phyloP scores from a whole-genome alignment of 35 echinoderm and acorn worm genomes.

The Diadema setosum region DNA sequence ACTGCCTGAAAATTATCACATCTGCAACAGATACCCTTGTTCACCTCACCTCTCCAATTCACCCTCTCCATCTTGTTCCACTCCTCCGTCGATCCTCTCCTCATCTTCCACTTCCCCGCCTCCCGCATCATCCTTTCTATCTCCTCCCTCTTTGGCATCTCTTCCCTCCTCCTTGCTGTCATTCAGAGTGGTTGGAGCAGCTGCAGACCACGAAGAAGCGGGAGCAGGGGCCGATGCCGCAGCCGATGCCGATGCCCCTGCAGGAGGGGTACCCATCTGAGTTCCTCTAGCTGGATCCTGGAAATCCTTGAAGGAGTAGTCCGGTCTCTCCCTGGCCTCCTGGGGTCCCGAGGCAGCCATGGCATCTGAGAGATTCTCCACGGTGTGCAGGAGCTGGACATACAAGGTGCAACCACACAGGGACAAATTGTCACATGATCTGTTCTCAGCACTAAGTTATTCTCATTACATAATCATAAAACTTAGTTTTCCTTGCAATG shows the following conservation, averaged over 20 bases:
- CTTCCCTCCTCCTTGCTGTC: background rate
- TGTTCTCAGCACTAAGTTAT: no score
- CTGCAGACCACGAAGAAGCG: no score
- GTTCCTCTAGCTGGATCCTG: no score
- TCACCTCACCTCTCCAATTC: background rate
- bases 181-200: no score
- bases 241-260: no score
- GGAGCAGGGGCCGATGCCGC: no score
- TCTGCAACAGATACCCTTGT: no score
- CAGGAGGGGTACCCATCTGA: background rate
- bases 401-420: no score
- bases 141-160: background rate
- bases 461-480: no score
- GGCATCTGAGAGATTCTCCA: constrained; percentile 55
- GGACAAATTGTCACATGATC: no score
- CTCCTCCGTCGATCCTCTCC: background rate
- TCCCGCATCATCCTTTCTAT: background rate
- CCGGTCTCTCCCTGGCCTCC: constrained; percentile 22
- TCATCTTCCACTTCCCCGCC: background rate
- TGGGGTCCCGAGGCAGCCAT: background rate
- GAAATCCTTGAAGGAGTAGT: constrained; percentile 43
- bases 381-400: constrained; percentile 19
- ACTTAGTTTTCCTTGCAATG: no score
- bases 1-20: no score
- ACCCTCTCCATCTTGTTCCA: background rate